Evolutionary conservation across 2,888 invertebrate genomes (phyloP).

Genomic region (Phyllotreta striolata): DNA sequence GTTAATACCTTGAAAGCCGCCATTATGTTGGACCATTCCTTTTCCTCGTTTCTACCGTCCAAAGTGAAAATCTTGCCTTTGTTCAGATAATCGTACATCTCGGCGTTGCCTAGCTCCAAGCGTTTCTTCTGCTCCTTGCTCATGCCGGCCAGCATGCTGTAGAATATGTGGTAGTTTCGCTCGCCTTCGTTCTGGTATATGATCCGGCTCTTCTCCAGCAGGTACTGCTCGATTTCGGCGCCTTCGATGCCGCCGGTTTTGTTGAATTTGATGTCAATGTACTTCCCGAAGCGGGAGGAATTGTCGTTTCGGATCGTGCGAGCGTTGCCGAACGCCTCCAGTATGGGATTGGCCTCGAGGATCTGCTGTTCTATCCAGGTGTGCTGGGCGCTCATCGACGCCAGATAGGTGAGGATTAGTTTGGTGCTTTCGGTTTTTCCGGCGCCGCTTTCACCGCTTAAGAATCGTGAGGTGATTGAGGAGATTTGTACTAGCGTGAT

Average conservation of each 20-base stretch:
- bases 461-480: background rate
- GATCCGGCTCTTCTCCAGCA: slow-evolving; percentile 92
- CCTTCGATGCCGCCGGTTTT: slow-evolving; percentile 86
- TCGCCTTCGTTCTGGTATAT: slow-evolving; percentile 90
- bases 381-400: slow-evolving; percentile 92
- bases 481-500: background rate
- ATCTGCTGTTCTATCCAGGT: slow-evolving; percentile 99
- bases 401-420: slow-evolving; percentile 90
- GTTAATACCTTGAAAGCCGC: slow-evolving; percentile 91
- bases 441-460: slow-evolving; percentile 93
- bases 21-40: slow-evolving; percentile 87
- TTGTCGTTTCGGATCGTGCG: slow-evolving; percentile 96
- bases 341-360: slow-evolving; percentile 93
- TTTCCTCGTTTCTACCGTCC: slow-evolving; percentile 83
- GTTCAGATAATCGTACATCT: slow-evolving; percentile 74
- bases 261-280: slow-evolving; percentile 65
- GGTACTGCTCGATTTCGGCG: slow-evolving; percentile 93
- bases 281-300: slow-evolving; percentile 95
- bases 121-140: slow-evolving; percentile 79
- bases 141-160: slow-evolving; percentile 87
- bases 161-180: slow-evolving; percentile 96
- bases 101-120: slow-evolving; percentile 64
- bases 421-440: slow-evolving; percentile 98
- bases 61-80: slow-evolving; percentile 75
- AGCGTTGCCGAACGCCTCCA: slow-evolving; percentile 97